Percentiles rank a stretch among this genome's conserved stretches.
phyloP scores from a whole-genome alignment of 2,797 vertebrate species.

The Podarcis lilfordi region DNA sequence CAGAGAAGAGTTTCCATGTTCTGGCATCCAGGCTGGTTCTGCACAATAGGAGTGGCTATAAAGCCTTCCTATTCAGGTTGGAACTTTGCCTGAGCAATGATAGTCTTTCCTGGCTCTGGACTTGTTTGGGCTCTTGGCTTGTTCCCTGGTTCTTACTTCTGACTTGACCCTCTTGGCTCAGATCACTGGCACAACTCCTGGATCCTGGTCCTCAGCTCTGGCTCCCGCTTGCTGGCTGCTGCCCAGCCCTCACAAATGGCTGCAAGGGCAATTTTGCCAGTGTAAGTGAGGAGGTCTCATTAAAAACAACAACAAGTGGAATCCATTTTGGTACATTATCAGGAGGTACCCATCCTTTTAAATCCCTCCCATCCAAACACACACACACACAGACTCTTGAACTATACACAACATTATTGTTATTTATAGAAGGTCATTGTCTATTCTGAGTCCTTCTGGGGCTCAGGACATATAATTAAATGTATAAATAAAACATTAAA shows the following conservation, averaged over 20 bases:
- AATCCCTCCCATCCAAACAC: too few species aligned
- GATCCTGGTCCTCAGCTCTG: background rate
- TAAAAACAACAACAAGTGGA: background rate
- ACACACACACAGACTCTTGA: background rate
- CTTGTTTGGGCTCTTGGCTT: background rate
- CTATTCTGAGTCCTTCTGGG: background rate
- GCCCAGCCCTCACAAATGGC: background rate
- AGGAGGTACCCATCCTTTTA: background rate
- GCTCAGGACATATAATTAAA: background rate
- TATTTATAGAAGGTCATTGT: background rate
- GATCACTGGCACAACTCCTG: background rate
- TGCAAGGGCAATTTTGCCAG: background rate
- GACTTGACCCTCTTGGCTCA: background rate
- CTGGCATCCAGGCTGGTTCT: background rate
- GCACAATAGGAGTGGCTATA: background rate
- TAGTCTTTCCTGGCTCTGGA: background rate
- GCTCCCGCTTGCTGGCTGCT: background rate
- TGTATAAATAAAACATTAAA: background rate
- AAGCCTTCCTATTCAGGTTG: background rate
- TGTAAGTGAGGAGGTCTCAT: too few species aligned
- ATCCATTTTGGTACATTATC: background rate
- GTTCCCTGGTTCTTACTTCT: background rate
- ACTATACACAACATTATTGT: background rate
- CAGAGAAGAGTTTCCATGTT: background rate
- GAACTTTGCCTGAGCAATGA: background rate